A percentile compares a stretch with the other conserved stretches of the same genome.
Conservation (phyloP, 2,888 invertebrate genomes). For the Aplocera efformata region DNA sequence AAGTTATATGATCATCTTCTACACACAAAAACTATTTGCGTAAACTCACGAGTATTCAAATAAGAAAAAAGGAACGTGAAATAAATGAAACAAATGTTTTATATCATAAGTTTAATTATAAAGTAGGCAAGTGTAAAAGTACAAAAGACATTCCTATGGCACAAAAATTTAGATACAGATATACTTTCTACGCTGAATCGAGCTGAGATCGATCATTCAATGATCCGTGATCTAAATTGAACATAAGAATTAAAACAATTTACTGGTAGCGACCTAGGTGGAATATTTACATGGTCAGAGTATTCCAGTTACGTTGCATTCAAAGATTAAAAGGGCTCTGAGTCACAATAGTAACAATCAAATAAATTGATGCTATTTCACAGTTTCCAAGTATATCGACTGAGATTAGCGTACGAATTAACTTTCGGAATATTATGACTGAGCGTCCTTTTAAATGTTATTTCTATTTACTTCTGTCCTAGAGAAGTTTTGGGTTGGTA, state of each 20-base stretch:
- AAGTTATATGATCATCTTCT: too few relatives aligned
- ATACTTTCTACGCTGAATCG: conserved; percentile 30
- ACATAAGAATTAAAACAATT: conserved; percentile 18
- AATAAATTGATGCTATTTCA: too few relatives aligned
- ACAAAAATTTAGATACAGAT: conserved; percentile 57
- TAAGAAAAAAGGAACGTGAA: too few relatives aligned
- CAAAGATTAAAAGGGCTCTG: neutral
- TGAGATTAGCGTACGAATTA: too few relatives aligned
- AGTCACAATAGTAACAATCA: neutral
- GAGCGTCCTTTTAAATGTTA: neutral
- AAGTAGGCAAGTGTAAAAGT: conserved; percentile 44
- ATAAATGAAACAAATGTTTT: too few relatives aligned
- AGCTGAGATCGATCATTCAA: conserved; percentile 25
- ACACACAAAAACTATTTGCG: too few relatives aligned
- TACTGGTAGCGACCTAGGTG: conserved; percentile 15
- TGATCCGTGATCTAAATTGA: conserved; percentile 21
- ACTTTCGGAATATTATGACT: too few relatives aligned
- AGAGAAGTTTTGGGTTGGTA: conserved; percentile 79
- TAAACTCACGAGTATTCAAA: too few relatives aligned
- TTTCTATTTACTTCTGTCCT: conserved; percentile 52
- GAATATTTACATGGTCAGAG: conserved; percentile 33
- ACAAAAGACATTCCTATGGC: conserved; percentile 63
- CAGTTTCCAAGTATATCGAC: too few relatives aligned
- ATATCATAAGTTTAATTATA: conserved; percentile 14
- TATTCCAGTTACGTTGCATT: conserved; percentile 4